Base-by-base conservation (phyloP, 2,888 invertebrate genomes). In the Cylloceria caligata region DNA sequence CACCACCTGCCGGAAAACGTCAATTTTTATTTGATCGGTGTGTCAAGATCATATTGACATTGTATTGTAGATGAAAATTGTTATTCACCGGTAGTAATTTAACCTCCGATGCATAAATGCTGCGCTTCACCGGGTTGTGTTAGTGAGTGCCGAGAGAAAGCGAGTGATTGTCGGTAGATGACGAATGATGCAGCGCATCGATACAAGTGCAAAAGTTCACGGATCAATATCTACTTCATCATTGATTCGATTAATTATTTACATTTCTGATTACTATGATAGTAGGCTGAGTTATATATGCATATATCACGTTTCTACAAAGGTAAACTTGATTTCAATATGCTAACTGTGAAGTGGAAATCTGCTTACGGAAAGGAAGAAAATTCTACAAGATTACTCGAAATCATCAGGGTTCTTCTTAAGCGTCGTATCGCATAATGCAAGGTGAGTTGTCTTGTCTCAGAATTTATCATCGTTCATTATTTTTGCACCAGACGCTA, bases 371-470 rank as follows among this genome's bases (percentile, higher is more conserved):
- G 16, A 45, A 6, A 7, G 7, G 9, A 21, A 24, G 49, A 49
- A 49, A 49, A 49, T 5, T 49, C 49, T 6, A 21, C 21, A 49
- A 21, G 49, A 49, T 49, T 24, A 49, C 9, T 49, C 5, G 9
- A 24, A 49, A 21, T 13, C 49, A 49, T 49, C 24, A 24, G 21
- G 19, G 3, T 49, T 3, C 11, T 24, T 3, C 11, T 49, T 11
- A 21, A 21, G 49, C 49, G 21, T 21, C 11, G 0, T 24, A 24
- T 21, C 9, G 19, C 13, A 13, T 13, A 55, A 55, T 55, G n/a
- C 27, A 27, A 55, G 27, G 55, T 55, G 55, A n/a, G 55, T 27
- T 55, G 55, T 55, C 27, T 55, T n/a, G n/a, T 27, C 55, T 55
- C 13, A 9, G n/a, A 55, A 55, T 55, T 55, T 27, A 27, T 55